Base-by-base conservation (phyloP, 23 tunicate genomes). In the Corella eumyota region DNA sequence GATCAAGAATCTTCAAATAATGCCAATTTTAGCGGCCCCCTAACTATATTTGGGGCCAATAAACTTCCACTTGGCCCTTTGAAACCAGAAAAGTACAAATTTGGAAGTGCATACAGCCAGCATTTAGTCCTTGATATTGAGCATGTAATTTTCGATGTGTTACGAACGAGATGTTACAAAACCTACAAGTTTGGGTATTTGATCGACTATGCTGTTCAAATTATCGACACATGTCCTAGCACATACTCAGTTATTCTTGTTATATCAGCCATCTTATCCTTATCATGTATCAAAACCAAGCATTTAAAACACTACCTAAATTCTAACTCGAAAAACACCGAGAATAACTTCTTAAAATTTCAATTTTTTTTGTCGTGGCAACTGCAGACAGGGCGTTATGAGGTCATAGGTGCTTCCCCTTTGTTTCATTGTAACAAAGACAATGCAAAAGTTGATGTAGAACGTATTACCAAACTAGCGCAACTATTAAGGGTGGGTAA, bases 361-460 rank as follows among this genome's bases (percentile, higher is more conserved):
- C 81, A 88, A 46, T 88, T 79, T 67, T 74, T 61, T 33, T 49
- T 88, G 7, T 67, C 68, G 50, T 88, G 96, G 96, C 60, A 61
- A 15, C 72, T 88, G 7, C 68, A 67, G 26, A 78, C 96, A 21
- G 96, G 96, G 20, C 81, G 96, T n/a, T 88, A 88, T 45, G 96
- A 88, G 62, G 88, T 79, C 11, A 81, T 88, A 2, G 77, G 78
- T 38, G 88, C 88, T 0, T 50, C 78, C 6, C 95, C 95, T n/a
- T 54, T 88, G 29, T 58, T 60, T 32, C 76, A 61, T 23, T 51
- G 61, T 48, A 73, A 64, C 64, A 69, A 65, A 70, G 64, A 68
- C 22, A 28, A 36, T 3, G 72, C 76, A 29, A 60, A 65, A 30
- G 76, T 83, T 83, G 66, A 76, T 46, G 94, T 72, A 1, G 21